Base-by-base conservation (phyloP, 1,140 invertebrate genomes). In the Chlorops oryzae region DNA sequence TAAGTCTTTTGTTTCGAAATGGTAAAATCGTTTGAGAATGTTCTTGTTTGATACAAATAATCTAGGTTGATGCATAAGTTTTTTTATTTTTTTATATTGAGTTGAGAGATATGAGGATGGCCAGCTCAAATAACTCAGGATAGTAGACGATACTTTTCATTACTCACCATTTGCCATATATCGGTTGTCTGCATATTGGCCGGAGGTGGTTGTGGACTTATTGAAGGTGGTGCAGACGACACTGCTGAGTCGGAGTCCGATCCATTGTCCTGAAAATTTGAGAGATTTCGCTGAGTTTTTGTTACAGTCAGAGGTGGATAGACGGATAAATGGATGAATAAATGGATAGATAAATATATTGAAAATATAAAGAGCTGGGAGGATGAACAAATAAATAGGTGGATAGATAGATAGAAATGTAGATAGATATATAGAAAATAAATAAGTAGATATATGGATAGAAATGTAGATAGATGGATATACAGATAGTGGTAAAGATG, bases 161-260 rank as follows among this genome's bases (percentile, higher is more conserved):
- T 6, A 67, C 68, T 63, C 55, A 71, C 68, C 47, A 64, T 65
- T 61, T 71, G 68, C 68, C 68, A 71, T 45, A 71, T 67, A 54
- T 71, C 68, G 28, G 63, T 58, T 44, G 64, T 63, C 37, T 70
- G 67, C 22, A 62, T 54, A 15, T 64, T 67, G 39, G 59, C 59
- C 2, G 64, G 60, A 5, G 65, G 69, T 42, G 71, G 70, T 52
- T 70, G 69, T 22, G 69, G 71, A 50, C 71, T 72, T 39, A 72
- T 67, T 7, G 70, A 72, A 6, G 67, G 63, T 43, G 70, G 70
- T 38, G 70, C 70, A 34, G 70, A 73, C 22, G 70, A 73, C 22
- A 72, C 39, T 1, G 70, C 71, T n/a, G 71, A 73, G 49, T 73
- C 70, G 38, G 68, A 68, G 45, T 73, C 70, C 37, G 69, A 71